Base-by-base conservation (phyloP, 2,888 invertebrate species). In the Plebejus melissa region DNA sequence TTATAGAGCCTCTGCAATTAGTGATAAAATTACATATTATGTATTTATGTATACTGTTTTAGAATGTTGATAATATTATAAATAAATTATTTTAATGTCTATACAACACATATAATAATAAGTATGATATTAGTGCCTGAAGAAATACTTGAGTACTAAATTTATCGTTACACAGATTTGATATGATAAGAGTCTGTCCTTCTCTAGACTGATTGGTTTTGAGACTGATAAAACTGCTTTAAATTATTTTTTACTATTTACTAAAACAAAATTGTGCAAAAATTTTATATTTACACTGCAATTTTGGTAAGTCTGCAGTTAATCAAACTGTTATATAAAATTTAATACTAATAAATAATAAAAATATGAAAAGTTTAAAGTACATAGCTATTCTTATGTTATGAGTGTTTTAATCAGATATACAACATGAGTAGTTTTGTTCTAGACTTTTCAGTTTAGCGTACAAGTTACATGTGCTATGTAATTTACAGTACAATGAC, bases 131-230 rank as follows among this genome's bases (percentile, higher is more conserved):
- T n/a, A 57, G n/a, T 58, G 9, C 32, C 65, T 65, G 28, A 32
- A 32, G 32, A 32, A 65, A 54, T 57, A 46, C 32, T 28, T 28
- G 5, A 50, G 6, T 72, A 32, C 32, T 22, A 28, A 54, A 72
- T 13, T 72, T 50, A 50, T 70, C 28, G 41, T 46, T 72, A 54
- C 28, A 32, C 50, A 28, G 72, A 72, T 54, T 38, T n/a, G 5
- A 71, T 41, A 28, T 16, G 72, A 72, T 72, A 72, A 72, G 54
- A 54, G 11, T 50, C 1, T 50, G 50, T 22, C 28, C 28, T 50
- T 32, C 28, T 11, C 71, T 9, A 28, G 72, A 50, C 50, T 72
- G 50, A 72, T 72, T 54, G 72, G n/a, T 72, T 72, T 72, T 54
- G 50, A 13, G 46, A 71, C 11, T 71, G 71, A 71, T 71, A 71